phyloP scores from a whole-genome alignment of 1,140 invertebrate genomes.

The Drosophila equinoxialis region DNA sequence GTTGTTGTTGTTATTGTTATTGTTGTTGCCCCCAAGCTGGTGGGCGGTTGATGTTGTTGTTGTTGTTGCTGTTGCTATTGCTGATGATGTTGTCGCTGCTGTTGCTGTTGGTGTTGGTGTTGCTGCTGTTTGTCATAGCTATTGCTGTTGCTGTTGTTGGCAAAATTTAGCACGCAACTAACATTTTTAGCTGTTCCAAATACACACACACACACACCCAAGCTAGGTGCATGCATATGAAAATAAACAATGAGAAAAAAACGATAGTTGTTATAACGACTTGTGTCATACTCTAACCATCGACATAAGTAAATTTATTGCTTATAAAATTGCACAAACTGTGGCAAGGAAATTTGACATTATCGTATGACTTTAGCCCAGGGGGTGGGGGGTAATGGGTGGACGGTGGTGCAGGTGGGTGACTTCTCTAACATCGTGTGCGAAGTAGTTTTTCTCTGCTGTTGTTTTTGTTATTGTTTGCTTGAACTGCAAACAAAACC shows the following conservation, averaged over 20 bases:
- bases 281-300: constrained; percentile 10
- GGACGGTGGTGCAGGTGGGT: too few species aligned
- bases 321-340: background rate
- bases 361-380: background rate
- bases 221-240: constrained; percentile 46
- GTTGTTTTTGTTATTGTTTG: constrained; percentile 32
- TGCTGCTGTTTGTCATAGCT: constrained; percentile 36
- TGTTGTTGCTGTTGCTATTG: constrained; percentile 33
- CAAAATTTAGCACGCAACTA: constrained; percentile 77
- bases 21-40: constrained; percentile 30
- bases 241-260: constrained; percentile 38
- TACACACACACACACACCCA: constrained; percentile 52
- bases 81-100: constrained; percentile 43
- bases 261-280: background rate
- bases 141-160: constrained; percentile 39
- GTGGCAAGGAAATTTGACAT: background rate
- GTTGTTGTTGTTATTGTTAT: constrained; percentile 8
- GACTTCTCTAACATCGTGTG: background rate
- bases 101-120: constrained; percentile 36
- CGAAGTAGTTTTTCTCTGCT: constrained; percentile 24
- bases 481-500: constrained; percentile 49
- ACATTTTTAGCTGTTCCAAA: constrained; percentile 80
- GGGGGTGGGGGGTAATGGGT: too few species aligned
- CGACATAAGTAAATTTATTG: background rate
- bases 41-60: constrained; percentile 53